Evolutionary conservation across 2,113 vertebrate genomes (phyloP).

Genomic region (Nettapus auritus): DNA sequence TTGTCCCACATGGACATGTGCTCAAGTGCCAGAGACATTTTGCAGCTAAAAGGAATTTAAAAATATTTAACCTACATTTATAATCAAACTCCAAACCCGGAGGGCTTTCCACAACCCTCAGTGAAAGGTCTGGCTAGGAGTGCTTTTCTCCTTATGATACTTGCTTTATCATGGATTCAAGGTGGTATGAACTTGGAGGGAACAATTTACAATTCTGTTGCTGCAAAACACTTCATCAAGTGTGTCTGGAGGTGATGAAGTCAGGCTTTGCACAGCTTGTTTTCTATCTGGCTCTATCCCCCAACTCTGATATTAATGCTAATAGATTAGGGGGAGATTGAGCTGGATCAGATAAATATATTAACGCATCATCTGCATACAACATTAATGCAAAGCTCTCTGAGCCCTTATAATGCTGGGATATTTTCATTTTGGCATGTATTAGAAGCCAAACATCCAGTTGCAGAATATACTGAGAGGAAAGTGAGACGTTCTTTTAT

Average conservation of each 20-base stretch:
- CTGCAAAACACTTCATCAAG: neutral
- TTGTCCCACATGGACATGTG: neutral
- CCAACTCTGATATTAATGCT: neutral
- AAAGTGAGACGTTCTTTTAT: neutral
- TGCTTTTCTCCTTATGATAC: neutral
- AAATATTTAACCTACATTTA: neutral
- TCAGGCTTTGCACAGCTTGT: neutral
- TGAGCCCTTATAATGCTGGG: slow-evolving; percentile 10
- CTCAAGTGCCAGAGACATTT: neutral
- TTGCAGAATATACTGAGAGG: neutral
- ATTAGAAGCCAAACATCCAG: slow-evolving; percentile 13
- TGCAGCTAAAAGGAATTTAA: neutral
- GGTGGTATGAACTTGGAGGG: neutral
- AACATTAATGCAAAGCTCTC: slow-evolving; percentile 50
- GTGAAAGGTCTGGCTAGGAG: neutral
- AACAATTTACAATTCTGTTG: neutral
- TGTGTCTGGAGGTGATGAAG: neutral
- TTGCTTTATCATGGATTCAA: neutral
- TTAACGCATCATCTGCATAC: slow-evolving; percentile 37
- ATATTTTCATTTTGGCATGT: slow-evolving; percentile 12
- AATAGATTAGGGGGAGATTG: slow-evolving; percentile 47
- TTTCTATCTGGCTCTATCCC: neutral
- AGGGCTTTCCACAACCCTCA: neutral
- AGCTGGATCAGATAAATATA: slow-evolving; percentile 59
- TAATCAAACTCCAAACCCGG: neutral